phyloP scores from a whole-genome alignment of 1,140 invertebrate genomes.

The Tetraneura akinire region DNA sequence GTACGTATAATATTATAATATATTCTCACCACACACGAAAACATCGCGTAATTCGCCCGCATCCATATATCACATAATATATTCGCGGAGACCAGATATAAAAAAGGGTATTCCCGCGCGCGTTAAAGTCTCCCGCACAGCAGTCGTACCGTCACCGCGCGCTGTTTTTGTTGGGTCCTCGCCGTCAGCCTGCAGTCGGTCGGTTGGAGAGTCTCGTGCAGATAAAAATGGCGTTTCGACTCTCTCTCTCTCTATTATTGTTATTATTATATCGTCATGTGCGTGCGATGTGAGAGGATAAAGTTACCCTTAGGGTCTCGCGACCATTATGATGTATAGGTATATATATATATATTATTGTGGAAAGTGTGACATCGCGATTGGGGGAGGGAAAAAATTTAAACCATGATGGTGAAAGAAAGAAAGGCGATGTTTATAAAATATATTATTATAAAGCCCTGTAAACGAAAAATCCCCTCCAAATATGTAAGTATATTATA shows the following conservation, averaged over 20 bases:
- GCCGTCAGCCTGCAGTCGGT: not conserved
- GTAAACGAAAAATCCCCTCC: not conserved
- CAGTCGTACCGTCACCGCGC: slow-evolving; percentile 26
- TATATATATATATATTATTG: not conserved
- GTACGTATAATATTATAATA: not conserved
- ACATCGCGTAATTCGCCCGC: slow-evolving; percentile 33
- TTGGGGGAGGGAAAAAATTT: not conserved
- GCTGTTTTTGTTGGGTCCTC: slow-evolving; percentile 27
- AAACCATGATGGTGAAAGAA: too few species aligned
- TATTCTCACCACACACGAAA: slow-evolving; percentile 16
- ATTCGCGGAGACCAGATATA: not conserved
- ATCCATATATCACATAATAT: not conserved
- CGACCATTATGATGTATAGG: too few species aligned
- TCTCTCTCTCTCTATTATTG: slow-evolving; percentile 43
- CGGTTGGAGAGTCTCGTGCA: not conserved
- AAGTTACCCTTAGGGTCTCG: slow-evolving; percentile 27
- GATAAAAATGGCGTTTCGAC: slow-evolving; percentile 51
- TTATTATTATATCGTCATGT: slow-evolving; percentile 1
- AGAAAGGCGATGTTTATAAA: not conserved
- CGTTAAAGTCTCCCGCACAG: not conserved
- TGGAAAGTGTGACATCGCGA: not conserved
- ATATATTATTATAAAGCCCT: slow-evolving; percentile 24
- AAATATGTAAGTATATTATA: not conserved
- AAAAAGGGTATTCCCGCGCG: not conserved
- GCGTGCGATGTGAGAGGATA: slow-evolving; percentile 47